Percentiles rank a stretch among this genome's conserved stretches.
Evolutionary conservation across 2,113 vertebrate species (phyloP).

Genomic region (Muscicapa adusta): DNA sequence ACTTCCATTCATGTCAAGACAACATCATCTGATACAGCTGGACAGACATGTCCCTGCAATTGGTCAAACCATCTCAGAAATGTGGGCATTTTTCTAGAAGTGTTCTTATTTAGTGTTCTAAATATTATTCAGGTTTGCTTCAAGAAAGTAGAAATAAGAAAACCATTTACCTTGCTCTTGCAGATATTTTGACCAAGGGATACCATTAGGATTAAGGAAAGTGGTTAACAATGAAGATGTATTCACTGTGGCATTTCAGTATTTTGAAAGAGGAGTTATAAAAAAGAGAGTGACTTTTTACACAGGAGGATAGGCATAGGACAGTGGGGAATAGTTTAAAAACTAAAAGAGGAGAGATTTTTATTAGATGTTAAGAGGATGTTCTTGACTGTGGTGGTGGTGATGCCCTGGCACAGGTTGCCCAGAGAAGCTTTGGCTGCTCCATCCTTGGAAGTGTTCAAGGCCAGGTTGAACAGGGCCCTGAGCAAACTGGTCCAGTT

Average conservation of each 20-base stretch:
- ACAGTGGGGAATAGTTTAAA: neutral
- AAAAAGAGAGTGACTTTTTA: neutral
- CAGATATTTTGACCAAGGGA: neutral
- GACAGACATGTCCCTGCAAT: neutral
- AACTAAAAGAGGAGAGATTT: neutral
- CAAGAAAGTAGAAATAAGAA: neutral
- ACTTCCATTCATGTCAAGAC: neutral
- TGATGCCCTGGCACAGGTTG: neutral
- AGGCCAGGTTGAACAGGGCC: neutral
- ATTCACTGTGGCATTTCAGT: neutral
- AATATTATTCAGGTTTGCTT: neutral
- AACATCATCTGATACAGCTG: neutral
- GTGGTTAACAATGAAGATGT: neutral
- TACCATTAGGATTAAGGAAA: neutral
- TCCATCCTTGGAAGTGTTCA: neutral
- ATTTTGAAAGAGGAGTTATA: neutral
- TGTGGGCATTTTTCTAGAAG: neutral
- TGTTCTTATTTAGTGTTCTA: neutral
- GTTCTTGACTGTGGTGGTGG: neutral
- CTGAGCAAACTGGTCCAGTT: neutral
- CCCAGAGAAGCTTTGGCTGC: neutral
- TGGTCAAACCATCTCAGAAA: neutral
- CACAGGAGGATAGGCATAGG: neutral
- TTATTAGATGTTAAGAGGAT: neutral
- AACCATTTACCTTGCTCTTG: neutral